Conservation (phyloP, 2,888 invertebrate species). For the Mimachlamys varia region DNA sequence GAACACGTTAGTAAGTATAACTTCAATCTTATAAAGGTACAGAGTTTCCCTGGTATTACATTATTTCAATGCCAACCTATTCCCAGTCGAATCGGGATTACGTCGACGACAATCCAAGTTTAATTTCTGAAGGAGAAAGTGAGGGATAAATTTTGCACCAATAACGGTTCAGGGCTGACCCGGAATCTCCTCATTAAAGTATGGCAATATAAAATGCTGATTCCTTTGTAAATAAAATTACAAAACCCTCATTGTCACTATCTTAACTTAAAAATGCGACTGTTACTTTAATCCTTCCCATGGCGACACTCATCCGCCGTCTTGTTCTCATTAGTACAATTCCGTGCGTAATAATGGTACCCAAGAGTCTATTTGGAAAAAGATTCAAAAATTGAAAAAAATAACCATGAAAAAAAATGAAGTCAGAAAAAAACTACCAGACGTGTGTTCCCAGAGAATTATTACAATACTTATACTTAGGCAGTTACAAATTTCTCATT, state of each 20-base stretch:
- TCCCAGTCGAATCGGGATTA: background rate
- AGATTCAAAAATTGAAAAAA: background rate
- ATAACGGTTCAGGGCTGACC: constrained; percentile 1
- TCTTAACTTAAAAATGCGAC: constrained; percentile 26
- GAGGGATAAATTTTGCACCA: background rate
- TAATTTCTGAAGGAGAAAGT: background rate
- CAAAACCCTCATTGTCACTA: constrained; percentile 31
- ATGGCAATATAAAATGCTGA: background rate
- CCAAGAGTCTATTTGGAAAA: background rate
- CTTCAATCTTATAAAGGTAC: background rate
- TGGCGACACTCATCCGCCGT: background rate
- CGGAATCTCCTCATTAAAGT: background rate
- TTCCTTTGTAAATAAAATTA: constrained; percentile 31
- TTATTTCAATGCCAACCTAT: background rate
- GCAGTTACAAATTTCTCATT: background rate
- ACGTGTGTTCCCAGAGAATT: background rate
- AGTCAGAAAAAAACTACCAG: background rate
- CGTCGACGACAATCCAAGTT: background rate
- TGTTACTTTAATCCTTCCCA: background rate
- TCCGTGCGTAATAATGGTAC: background rate
- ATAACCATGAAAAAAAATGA: constrained; percentile 5
- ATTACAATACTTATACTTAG: background rate
- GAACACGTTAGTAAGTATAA: background rate
- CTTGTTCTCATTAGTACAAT: constrained; percentile 10
- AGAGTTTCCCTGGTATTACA: background rate